Evolutionary conservation across 2,797 vertebrate species (phyloP).

Genomic region (Microctenopoma lineatum): DNA sequence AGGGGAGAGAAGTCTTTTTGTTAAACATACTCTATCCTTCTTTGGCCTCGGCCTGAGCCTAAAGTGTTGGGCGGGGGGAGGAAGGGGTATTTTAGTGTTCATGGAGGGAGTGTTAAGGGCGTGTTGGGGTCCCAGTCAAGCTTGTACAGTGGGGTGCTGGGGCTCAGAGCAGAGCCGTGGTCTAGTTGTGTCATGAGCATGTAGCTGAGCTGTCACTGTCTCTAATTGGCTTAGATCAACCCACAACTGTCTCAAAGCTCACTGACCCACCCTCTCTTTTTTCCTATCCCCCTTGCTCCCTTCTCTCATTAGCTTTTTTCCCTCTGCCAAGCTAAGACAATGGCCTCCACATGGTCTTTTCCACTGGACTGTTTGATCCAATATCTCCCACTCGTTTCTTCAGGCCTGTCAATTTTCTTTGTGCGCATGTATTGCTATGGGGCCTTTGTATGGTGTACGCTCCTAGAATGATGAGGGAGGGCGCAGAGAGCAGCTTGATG

Average conservation of each 20-base stretch:
- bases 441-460: constrained; percentile 10
- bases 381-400: constrained; percentile 35
- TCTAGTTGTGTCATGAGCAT: constrained; percentile 83
- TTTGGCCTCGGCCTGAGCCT: constrained; percentile 24
- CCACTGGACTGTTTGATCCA: constrained; percentile 32
- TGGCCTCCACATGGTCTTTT: constrained; percentile 40
- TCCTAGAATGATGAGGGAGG: constrained; percentile 44
- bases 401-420: constrained; percentile 21
- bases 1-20: constrained; percentile 36
- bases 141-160: constrained; percentile 56
- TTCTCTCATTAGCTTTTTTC: constrained; percentile 50
- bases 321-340: constrained; percentile 50
- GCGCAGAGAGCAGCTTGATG: constrained; percentile 57
- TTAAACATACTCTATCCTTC: constrained; percentile 29
- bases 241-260: constrained; percentile 75
- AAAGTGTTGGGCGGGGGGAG: constrained; percentile 47
- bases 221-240: constrained; percentile 83
- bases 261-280: constrained; percentile 71
- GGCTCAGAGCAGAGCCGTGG: constrained; percentile 61
- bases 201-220: constrained; percentile 81
- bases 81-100: constrained; percentile 36
- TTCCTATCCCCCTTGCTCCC: constrained; percentile 21
- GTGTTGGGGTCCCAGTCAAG: constrained; percentile 60
- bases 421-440: constrained; percentile 10
- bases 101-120: constrained; percentile 39